Percentiles rank a stretch among this genome's conserved stretches.
phyloP scores from a whole-genome alignment of 1,140 invertebrate genomes.

The Zaprionus davidi region DNA sequence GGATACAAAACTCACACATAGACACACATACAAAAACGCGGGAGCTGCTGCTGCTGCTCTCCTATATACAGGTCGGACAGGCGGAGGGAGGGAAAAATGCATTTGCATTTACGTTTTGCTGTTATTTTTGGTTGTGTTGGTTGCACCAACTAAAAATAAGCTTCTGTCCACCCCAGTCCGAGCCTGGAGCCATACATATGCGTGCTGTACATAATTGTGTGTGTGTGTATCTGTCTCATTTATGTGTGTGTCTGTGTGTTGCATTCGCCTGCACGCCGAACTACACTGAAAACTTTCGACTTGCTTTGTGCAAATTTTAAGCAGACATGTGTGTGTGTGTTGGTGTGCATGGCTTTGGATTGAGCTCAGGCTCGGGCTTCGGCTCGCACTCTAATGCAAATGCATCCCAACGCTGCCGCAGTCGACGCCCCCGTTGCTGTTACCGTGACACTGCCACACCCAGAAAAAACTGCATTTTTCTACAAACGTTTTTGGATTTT shows the following conservation, averaged over 20 bases:
- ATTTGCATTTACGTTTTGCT: conserved; percentile 51
- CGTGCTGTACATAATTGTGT: conserved; percentile 2
- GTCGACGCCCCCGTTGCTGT: conserved; percentile 9
- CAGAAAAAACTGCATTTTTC: conserved; percentile 82
- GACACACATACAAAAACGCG: conserved; percentile 25
- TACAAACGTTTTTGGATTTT: conserved; percentile 70
- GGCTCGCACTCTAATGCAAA: conserved; percentile 69
- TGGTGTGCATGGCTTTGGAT: conserved; percentile 13
- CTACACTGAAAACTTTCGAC: conserved; percentile 30
- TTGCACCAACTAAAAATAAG: conserved; percentile 79
- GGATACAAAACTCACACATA: conserved; percentile 59
- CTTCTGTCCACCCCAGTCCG: conserved; percentile 15
- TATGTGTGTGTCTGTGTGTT: conserved; percentile 40
- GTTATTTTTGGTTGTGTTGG: conserved; percentile 28
- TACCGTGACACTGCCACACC: conserved; percentile 64
- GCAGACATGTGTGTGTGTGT: conserved; percentile 29
- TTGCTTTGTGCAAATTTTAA: conserved; percentile 53
- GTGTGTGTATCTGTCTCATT: neutral
- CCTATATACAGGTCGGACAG: conserved; percentile 43
- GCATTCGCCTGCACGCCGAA: conserved; percentile 54
- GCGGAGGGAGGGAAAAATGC: conserved; percentile 67
- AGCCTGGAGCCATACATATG: neutral
- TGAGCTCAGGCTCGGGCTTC: conserved; percentile 33
- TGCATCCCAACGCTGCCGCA: conserved; percentile 47
- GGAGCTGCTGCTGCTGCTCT: neutral